phyloP scores from a whole-genome alignment of 2,888 invertebrate species.

The Argynnis bischoffii region DNA sequence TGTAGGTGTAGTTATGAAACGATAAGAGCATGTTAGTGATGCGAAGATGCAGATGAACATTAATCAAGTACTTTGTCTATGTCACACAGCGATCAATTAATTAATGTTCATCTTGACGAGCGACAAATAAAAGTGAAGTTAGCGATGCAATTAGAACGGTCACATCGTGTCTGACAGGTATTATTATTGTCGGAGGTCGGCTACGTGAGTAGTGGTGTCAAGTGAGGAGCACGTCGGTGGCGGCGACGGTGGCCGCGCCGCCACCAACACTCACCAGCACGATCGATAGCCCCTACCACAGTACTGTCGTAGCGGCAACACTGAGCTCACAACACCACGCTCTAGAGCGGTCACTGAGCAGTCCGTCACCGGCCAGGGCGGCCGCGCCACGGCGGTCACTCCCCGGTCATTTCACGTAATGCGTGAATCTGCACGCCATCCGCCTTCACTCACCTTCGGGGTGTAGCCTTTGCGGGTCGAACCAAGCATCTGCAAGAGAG shows the following conservation, averaged over 20 bases:
- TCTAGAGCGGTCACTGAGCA: no score
- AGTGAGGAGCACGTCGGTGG: conserved; percentile 16
- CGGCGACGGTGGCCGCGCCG: conserved; percentile 39
- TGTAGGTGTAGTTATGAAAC: conserved; percentile 11
- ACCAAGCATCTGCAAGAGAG: conserved; percentile 95
- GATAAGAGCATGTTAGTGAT: conserved; percentile 19
- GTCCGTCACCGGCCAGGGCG: conserved; percentile 39
- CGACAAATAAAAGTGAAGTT: conserved; percentile 45
- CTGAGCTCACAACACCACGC: conserved; percentile 44
- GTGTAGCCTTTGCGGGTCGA: conserved; percentile 95
- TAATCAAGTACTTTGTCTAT: conserved; percentile 34
- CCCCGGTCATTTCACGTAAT: conserved; percentile 53
- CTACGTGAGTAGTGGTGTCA: conserved; percentile 27
- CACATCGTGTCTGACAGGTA: conserved; percentile 53
- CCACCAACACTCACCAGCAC: conserved; percentile 36
- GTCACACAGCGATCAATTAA: conserved; percentile 35
- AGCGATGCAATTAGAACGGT: conserved; percentile 50
- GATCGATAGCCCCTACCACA: conserved; percentile 41
- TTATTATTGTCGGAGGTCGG: conserved; percentile 32
- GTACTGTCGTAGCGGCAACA: conserved; percentile 46
- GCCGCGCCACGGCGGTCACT: conserved; percentile 30
- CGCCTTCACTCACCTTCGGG: conserved; percentile 90
- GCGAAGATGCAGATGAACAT: conserved; percentile 23
- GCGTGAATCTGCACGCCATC: conserved; percentile 47
- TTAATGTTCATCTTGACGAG: conserved; percentile 35